Evolutionary conservation across 2,797 vertebrate species (phyloP).

Genomic region (Mallotus villosus): DNA sequence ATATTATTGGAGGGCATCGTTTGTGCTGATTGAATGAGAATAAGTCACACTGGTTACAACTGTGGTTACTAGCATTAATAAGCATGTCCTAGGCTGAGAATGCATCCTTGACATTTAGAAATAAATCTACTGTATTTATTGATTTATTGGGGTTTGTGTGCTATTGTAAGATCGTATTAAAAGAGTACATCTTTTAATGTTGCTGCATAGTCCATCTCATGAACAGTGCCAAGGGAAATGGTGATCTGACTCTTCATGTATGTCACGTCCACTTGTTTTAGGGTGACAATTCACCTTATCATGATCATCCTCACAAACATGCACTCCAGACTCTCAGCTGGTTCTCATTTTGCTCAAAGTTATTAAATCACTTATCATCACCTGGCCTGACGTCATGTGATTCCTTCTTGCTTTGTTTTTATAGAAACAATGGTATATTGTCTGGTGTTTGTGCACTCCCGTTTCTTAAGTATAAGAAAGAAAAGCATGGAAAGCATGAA

Average conservation of each 20-base stretch:
- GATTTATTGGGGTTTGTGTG: neutral
- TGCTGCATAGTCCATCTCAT: neutral
- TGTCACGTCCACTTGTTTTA: neutral
- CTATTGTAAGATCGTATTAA: neutral
- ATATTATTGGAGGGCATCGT: constrained; percentile 1
- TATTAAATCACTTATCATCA: neutral
- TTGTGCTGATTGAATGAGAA: neutral
- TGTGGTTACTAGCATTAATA: too few species aligned
- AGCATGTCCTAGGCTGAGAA: neutral
- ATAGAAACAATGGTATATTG: too few species aligned
- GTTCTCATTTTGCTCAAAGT: neutral
- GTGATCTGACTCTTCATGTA: neutral
- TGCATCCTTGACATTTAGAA: neutral
- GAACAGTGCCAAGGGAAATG: neutral
- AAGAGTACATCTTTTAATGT: too few species aligned
- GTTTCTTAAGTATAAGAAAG: neutral
- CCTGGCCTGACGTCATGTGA: neutral
- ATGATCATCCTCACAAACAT: too few species aligned
- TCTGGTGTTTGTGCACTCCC: neutral
- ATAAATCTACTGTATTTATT: neutral
- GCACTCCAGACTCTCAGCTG: too few species aligned
- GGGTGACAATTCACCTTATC: neutral
- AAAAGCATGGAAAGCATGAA: neutral
- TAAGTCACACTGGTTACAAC: neutral
- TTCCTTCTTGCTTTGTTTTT: neutral